A percentile compares a stretch with the other conserved stretches of the same genome.
phyloP scores from a whole-genome alignment of 2,888 invertebrate species.

The Thymelicus sylvestris region DNA sequence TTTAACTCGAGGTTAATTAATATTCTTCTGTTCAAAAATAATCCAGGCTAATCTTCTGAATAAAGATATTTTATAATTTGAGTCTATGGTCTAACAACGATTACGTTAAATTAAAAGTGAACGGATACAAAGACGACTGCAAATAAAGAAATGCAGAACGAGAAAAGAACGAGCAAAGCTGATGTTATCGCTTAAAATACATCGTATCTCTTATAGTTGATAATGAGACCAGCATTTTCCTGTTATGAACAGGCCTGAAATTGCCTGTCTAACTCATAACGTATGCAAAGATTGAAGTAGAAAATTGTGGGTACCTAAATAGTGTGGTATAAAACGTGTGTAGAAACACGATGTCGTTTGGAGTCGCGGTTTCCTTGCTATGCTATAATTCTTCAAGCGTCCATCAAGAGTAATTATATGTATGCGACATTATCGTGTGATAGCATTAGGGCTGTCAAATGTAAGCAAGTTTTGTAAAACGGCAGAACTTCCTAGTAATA shows the following conservation, averaged over 20 bases:
- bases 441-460: background rate
- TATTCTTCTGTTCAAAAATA: no score
- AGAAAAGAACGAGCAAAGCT: no score
- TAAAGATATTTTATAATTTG: no score
- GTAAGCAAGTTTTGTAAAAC: no score
- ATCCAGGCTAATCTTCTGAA: no score
- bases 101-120: no score
- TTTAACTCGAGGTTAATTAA: no score
- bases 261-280: conserved; percentile 33
- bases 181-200: no score
- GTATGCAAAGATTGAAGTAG: conserved; percentile 35
- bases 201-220: conserved; percentile 1
- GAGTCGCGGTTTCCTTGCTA: conserved; percentile 15
- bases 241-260: conserved; percentile 1
- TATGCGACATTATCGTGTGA: conserved; percentile 5
- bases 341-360: conserved; percentile 29
- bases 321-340: conserved; percentile 23
- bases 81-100: no score
- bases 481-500: no score
- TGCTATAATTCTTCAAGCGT: conserved; percentile 11
- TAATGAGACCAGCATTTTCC: conserved; percentile 4
- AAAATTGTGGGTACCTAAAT: conserved; percentile 33
- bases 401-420: conserved; percentile 2
- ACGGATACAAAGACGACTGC: no score
- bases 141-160: no score